phyloP scores from a whole-genome alignment of 2,113 vertebrate species.

The Probosciger aterrimus region DNA sequence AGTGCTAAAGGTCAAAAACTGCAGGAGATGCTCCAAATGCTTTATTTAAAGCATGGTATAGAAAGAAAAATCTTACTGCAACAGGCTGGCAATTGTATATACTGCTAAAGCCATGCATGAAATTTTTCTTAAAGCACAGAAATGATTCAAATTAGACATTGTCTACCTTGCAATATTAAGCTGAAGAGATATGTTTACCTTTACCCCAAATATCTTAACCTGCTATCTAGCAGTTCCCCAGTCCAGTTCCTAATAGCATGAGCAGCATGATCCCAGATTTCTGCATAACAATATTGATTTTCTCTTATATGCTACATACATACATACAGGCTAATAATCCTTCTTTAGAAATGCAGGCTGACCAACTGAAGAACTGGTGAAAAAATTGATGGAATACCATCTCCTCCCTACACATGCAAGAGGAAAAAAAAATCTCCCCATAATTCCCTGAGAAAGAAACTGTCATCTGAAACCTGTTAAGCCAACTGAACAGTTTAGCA shows the following conservation, averaged over 20 bases:
- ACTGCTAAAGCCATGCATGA: background rate
- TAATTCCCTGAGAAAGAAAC: background rate
- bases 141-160: background rate
- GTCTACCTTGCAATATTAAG: background rate
- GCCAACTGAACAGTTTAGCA: background rate
- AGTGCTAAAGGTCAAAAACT: background rate
- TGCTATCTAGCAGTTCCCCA: background rate
- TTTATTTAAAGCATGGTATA: background rate
- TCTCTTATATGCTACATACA: background rate
- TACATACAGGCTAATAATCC: background rate
- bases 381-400: background rate
- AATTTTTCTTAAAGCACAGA: background rate
- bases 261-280: background rate
- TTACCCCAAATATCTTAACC: background rate
- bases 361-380: background rate
- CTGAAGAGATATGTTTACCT: background rate
- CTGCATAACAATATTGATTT: background rate
- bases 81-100: background rate
- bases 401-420: background rate
- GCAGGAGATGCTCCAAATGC: background rate
- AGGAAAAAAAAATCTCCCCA: background rate
- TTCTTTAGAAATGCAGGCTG: background rate
- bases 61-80: background rate
- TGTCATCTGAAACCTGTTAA: background rate
- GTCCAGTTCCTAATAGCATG: background rate